These are phyloP conservation scores for Callinectes sapidus DNA, from an alignment of 2,888 invertebrate species.

Conservation along the genomic window DNA sequence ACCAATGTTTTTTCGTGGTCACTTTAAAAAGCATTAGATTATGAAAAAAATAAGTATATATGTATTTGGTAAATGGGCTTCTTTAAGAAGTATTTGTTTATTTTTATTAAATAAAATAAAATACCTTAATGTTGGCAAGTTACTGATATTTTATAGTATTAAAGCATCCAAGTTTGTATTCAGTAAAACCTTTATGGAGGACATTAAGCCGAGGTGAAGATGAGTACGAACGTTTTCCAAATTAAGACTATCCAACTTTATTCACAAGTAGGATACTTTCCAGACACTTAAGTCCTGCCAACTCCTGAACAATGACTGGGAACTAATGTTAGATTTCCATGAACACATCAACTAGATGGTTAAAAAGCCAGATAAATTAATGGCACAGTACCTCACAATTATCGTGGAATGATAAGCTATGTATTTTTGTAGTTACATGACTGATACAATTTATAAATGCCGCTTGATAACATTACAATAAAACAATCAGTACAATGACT, in stretches of 20 bases:
- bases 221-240: background rate
- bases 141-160: constrained; percentile 7
- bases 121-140: background rate
- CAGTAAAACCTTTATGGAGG: background rate
- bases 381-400: constrained; percentile 36
- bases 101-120: constrained; percentile 33
- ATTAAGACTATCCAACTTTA: constrained; percentile 35
- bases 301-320: constrained; percentile 21
- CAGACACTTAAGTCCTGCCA: constrained; percentile 21
- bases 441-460: constrained; percentile 3
- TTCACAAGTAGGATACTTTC: constrained; percentile 32
- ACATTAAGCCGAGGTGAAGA: background rate
- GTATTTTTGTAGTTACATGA: constrained; percentile 16
- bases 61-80: constrained; percentile 12
- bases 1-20: background rate
- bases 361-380: constrained; percentile 35
- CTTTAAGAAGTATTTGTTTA: background rate
- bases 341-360: constrained; percentile 29
- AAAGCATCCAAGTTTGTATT: constrained; percentile 8
- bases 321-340: constrained; percentile 30
- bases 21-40: background rate
- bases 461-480: constrained; percentile 13
- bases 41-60: background rate
- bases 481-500: constrained; percentile 28
- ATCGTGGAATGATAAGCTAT: constrained; percentile 7